Evolutionary conservation across 2,888 invertebrate species (phyloP).

Genomic region (Boloria euphrosyne): DNA sequence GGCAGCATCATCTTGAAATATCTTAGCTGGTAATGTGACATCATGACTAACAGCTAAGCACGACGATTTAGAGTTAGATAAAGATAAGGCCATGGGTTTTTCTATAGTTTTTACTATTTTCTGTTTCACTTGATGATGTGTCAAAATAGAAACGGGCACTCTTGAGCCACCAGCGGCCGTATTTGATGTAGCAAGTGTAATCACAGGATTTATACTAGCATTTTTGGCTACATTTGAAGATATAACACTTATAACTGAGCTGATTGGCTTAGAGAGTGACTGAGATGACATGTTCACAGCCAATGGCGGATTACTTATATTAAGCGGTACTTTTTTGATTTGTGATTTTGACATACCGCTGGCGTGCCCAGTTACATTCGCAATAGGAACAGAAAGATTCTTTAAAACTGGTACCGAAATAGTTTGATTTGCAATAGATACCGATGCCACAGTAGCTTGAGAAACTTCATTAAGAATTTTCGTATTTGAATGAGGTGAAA

Average conservation of each 20-base stretch:
- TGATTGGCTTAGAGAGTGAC: slow-evolving; percentile 66
- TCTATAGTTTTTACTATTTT: slow-evolving; percentile 79
- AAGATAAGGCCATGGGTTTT: slow-evolving; percentile 76
- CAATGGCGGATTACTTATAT: slow-evolving; percentile 63
- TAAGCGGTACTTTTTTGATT: slow-evolving; percentile 66
- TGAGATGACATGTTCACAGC: slow-evolving; percentile 66
- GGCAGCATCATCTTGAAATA: slow-evolving; percentile 85
- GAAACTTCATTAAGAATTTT: slow-evolving; percentile 81
- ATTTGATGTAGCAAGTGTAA: slow-evolving; percentile 66
- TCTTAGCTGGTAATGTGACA: slow-evolving; percentile 84
- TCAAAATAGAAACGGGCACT: slow-evolving; percentile 70
- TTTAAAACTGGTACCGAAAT: slow-evolving; percentile 77
- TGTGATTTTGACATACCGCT: slow-evolving; percentile 55
- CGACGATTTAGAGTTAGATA: slow-evolving; percentile 79
- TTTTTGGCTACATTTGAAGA: slow-evolving; percentile 71
- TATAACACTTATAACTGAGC: slow-evolving; percentile 77
- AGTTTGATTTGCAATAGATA: slow-evolving; percentile 78
- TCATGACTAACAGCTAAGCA: slow-evolving; percentile 82
- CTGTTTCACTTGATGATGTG: slow-evolving; percentile 77
- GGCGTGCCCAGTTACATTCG: slow-evolving; percentile 53
- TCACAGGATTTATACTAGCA: slow-evolving; percentile 65
- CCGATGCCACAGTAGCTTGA: slow-evolving; percentile 82
- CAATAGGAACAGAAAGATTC: slow-evolving; percentile 67
- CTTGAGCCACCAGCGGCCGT: slow-evolving; percentile 57
- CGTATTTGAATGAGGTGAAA: slow-evolving; percentile 70